Base-by-base conservation (phyloP, 2,797 vertebrate genomes). In the Emydoidea blandingii region DNA sequence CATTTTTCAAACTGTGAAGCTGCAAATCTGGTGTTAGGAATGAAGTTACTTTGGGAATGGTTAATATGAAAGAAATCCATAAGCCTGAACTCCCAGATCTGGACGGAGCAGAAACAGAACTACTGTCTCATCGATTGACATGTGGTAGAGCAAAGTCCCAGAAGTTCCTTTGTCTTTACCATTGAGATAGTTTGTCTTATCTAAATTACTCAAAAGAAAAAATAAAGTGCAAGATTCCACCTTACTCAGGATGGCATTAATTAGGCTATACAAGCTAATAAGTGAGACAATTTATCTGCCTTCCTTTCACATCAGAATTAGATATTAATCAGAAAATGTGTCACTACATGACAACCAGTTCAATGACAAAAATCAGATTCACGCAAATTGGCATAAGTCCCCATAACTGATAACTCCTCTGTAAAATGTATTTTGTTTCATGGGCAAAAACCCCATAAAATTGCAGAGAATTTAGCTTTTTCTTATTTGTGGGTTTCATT, bases 321-420 rank as follows among this genome's bases (percentile, higher is more conserved):
- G 94, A 88, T 86, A 91, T 89, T 87, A 94, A 93, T 12, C 83
- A 83, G 50, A 88, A 92, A 87, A 92, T 8, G 82, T 72, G 85
- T 86, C 84, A 37, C 94, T 81, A 91, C 76, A 16, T 34, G 76
- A 94, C 94, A 94, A 91, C 21, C 54, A 80, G 12, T 84, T 91
- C 90, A 86, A 1, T 65, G 37, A 29, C 87, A 93, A 87, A 74
- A 85, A 72, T 41, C 50, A 41, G 59, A 62, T 62, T 62, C 19
- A 21, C 9, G 10, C 10, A 91, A n/a, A 37, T 0, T 27, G 74
- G 19, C 16, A 54, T 65, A 85, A 84, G 81, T 87, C 62, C 86
- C 9, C 72, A 1, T 23, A 78, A 5, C 7, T 5, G 53, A 37
- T 37, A 54, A 92, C 87, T 47, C 2, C 8, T 52, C 18, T 85